Evolutionary conservation across 1,140 invertebrate genomes (phyloP).

Genomic region (Aradophagus sp.): DNA sequence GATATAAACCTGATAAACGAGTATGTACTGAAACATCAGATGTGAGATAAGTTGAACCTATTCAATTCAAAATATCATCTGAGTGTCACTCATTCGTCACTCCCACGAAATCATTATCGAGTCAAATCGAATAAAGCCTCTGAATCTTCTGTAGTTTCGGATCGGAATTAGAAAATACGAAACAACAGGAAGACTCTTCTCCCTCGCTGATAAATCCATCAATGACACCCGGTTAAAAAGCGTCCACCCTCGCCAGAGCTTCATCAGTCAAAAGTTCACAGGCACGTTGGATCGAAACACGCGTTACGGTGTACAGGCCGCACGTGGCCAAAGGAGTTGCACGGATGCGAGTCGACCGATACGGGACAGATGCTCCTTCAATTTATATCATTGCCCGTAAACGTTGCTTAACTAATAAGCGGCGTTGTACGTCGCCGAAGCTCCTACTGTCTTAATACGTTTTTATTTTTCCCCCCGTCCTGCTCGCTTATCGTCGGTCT

Average conservation of each 20-base stretch:
- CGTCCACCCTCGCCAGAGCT: conserved; percentile 15
- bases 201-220: conserved; percentile 13
- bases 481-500: conserved; percentile 25
- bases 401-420: conserved; percentile 46
- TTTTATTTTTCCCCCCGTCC: conserved; percentile 26
- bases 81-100: no score
- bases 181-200: not conserved
- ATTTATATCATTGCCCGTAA: conserved; percentile 48
- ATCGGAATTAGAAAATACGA: no score
- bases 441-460: conserved; percentile 32
- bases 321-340: conserved; percentile 57
- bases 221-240: conserved; percentile 6
- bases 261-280: conserved; percentile 56
- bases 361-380: conserved; percentile 63
- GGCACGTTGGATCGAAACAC: conserved; percentile 49
- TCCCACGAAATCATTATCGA: no score
- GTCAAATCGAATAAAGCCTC: no score
- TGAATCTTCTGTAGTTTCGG: no score
- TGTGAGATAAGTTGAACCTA: no score
- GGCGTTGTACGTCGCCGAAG: conserved; percentile 20
- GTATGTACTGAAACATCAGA: no score
- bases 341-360: conserved; percentile 49
- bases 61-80: no score
- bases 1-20: no score
- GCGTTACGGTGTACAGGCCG: conserved; percentile 28